These are phyloP conservation scores for Dysmachus trigonus DNA, from an alignment of 2,888 invertebrate genomes.

Conservation along the genomic window DNA sequence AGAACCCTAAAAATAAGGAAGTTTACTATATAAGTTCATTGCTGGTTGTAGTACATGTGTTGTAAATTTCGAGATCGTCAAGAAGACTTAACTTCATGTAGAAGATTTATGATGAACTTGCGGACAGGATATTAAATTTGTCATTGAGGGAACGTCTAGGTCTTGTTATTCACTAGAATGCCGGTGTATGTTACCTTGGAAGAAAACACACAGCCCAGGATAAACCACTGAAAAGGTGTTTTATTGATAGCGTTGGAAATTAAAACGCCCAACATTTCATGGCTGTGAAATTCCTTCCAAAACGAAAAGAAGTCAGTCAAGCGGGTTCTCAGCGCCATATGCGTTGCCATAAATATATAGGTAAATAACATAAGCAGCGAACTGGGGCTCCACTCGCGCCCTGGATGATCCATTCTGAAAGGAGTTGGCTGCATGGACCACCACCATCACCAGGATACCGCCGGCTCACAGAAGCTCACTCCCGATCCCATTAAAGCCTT, in stretches of 20 bases:
- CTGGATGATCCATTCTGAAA: background rate
- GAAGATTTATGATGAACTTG: conserved; percentile 9
- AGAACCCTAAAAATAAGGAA: too few relatives aligned
- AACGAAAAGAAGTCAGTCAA: background rate
- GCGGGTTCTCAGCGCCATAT: background rate
- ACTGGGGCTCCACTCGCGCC: background rate
- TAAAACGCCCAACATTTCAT: background rate
- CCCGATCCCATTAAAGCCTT: conserved; percentile 2
- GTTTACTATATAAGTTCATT: too few relatives aligned
- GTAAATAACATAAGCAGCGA: background rate
- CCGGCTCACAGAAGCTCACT: background rate
- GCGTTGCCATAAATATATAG: background rate
- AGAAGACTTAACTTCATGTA: too few relatives aligned
- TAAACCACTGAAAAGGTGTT: background rate
- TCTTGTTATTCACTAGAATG: too few relatives aligned
- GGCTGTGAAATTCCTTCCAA: background rate
- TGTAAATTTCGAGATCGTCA: too few relatives aligned
- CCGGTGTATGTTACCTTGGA: background rate
- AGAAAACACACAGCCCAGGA: background rate
- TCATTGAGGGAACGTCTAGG: background rate
- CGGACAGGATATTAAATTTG: conserved; percentile 17
- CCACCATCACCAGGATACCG: background rate
- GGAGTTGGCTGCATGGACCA: background rate
- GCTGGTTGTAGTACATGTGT: too few relatives aligned
- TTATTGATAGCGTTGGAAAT: background rate